Evolutionary conservation across 2,797 vertebrate genomes (phyloP).

Genomic region (Micrastur ruficollis): DNA sequence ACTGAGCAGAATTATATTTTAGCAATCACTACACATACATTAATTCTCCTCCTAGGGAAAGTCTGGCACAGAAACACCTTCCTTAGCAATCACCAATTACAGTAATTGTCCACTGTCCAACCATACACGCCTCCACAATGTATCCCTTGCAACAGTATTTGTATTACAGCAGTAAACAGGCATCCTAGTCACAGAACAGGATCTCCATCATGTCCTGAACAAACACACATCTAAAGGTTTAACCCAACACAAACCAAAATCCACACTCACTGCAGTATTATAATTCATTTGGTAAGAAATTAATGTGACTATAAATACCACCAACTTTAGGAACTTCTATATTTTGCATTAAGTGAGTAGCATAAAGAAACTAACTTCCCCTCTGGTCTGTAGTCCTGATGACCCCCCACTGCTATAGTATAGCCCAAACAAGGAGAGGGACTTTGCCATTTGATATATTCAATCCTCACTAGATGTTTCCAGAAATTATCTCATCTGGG

Average conservation of each 20-base stretch:
- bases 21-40: not conserved
- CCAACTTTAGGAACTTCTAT: not conserved
- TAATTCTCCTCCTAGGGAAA: not conserved
- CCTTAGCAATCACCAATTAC: not conserved
- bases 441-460: not conserved
- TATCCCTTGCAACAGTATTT: not conserved
- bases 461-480: not conserved
- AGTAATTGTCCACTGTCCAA: not conserved
- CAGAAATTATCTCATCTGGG: not conserved
- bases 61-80: not conserved
- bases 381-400: not conserved
- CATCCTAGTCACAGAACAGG: not conserved
- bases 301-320: not conserved
- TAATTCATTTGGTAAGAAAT: not conserved
- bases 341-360: not conserved
- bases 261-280: not conserved
- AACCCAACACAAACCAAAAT: not conserved
- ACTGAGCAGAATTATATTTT: not conserved
- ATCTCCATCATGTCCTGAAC: not conserved
- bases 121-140: not conserved
- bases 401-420: not conserved
- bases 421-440: rapidly evolving
- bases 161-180: not conserved
- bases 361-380: not conserved
- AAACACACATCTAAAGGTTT: not conserved